These are phyloP conservation scores for Phlogophora meticulosa DNA, from an alignment of 2,888 invertebrate species.

Conservation along the genomic window DNA sequence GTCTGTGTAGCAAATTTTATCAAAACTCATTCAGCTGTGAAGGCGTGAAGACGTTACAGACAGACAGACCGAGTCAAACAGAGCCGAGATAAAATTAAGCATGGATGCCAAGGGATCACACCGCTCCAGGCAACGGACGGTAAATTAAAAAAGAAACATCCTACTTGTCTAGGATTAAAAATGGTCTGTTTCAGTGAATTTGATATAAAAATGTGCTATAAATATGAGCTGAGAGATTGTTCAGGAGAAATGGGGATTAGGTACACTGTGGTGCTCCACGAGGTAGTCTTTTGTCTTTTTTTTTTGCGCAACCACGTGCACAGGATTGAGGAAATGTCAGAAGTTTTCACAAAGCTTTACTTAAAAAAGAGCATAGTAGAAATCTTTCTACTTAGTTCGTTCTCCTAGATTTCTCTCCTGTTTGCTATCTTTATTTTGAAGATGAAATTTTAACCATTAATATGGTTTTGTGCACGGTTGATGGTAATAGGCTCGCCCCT, in stretches of 20 bases:
- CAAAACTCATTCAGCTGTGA: too few relatives aligned
- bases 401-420: too few relatives aligned
- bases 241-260: constrained; percentile 6
- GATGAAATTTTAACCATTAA: too few relatives aligned
- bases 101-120: constrained; percentile 42
- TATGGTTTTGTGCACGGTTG: too few relatives aligned
- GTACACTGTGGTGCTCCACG: background rate
- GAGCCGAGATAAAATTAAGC: too few relatives aligned
- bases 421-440: too few relatives aligned
- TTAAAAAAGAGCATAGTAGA: background rate
- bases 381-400: background rate
- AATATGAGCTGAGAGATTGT: constrained; percentile 36
- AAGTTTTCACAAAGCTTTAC: background rate
- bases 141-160: constrained; percentile 64
- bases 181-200: constrained; percentile 17
- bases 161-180: constrained; percentile 32
- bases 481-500: too few relatives aligned
- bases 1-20: too few relatives aligned
- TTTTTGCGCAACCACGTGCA: background rate
- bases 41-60: too few relatives aligned
- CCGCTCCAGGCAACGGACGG: constrained; percentile 40
- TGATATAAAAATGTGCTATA: constrained; percentile 25
- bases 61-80: too few relatives aligned
- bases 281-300: background rate
- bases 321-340: background rate